A percentile compares a stretch with the other conserved stretches of the same genome.
Evolutionary conservation across 2,888 invertebrate species (phyloP).

Genomic region (Andrena marginata): DNA sequence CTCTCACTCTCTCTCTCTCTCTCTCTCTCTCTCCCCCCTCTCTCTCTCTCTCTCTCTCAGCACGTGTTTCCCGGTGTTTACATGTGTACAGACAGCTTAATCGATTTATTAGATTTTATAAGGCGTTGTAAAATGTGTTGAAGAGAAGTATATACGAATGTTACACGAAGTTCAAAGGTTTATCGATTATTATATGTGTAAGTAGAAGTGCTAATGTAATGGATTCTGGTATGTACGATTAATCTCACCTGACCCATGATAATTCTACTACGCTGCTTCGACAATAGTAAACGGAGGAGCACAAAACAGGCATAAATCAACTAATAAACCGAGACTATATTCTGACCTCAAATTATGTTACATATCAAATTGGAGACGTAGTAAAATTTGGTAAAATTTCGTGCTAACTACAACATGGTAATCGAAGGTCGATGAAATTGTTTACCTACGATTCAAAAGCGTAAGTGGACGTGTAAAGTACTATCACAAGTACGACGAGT

Average conservation of each 20-base stretch:
- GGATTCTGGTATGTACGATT: conserved; percentile 58
- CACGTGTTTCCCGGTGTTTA: conserved; percentile 47
- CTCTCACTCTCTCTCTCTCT: background rate
- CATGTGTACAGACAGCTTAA: conserved; percentile 61
- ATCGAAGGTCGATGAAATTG: background rate
- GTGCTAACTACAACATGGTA: background rate
- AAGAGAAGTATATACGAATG: conserved; percentile 59
- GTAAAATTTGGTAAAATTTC: too few species aligned
- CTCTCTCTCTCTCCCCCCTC: background rate
- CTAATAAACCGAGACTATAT: background rate
- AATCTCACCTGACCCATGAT: conserved; percentile 25
- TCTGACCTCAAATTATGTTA: background rate
- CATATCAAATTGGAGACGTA: too few species aligned
- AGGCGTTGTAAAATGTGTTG: conserved; percentile 65
- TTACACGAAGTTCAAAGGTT: conserved; percentile 59
- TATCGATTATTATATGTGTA: conserved; percentile 63
- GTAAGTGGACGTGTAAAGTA: too few species aligned
- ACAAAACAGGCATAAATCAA: conserved; percentile 51
- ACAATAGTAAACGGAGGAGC: conserved; percentile 25
- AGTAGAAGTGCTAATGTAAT: conserved; percentile 63
- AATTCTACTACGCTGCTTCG: conserved; percentile 28
- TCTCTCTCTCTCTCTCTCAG: conserved; percentile 11
- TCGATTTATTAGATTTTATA: conserved; percentile 67
- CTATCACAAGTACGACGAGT: background rate
- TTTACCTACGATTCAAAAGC: too few species aligned